Percentiles rank a stretch among this genome's conserved stretches.
These are phyloP conservation scores for Eira barbara DNA, from an alignment of 2,113 vertebrate genomes.

Conservation along the genomic window DNA sequence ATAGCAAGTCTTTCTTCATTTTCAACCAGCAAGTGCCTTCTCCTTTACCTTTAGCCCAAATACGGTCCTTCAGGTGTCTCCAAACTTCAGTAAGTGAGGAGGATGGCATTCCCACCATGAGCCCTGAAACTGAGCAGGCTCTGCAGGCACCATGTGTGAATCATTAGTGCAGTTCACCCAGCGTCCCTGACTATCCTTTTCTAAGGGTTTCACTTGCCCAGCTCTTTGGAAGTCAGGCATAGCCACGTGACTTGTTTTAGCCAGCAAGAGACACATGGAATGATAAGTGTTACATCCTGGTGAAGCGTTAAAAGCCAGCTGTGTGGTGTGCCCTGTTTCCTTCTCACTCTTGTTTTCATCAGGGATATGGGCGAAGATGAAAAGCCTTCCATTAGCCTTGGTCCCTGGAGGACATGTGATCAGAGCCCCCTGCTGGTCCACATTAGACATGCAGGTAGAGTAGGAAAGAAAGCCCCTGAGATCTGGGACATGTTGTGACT, in stretches of 20 bases:
- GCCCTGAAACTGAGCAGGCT: not conserved
- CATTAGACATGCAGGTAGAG: not conserved
- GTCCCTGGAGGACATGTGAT: not conserved
- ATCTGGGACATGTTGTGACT: not conserved
- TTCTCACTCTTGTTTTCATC: not conserved
- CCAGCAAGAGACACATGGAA: not conserved
- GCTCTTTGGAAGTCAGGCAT: not conserved
- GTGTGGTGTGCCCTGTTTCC: not conserved
- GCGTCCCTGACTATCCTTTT: not conserved
- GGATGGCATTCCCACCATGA: not conserved
- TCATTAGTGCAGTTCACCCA: not conserved
- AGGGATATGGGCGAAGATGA: not conserved
- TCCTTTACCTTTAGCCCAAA: not conserved
- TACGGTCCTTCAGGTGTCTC: not conserved
- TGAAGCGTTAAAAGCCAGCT: not conserved
- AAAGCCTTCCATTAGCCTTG: not conserved
- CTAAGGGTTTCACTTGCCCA: not conserved
- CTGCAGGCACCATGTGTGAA: not conserved
- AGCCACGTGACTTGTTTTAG: not conserved
- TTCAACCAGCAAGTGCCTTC: not conserved
- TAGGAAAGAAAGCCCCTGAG: not conserved
- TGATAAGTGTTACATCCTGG: not conserved
- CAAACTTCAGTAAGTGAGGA: not conserved
- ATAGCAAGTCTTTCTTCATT: not conserved
- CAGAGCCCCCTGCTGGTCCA: not conserved